Conservation (phyloP, 2,888 invertebrate species). For the Aporophyla lueneburgensis region DNA sequence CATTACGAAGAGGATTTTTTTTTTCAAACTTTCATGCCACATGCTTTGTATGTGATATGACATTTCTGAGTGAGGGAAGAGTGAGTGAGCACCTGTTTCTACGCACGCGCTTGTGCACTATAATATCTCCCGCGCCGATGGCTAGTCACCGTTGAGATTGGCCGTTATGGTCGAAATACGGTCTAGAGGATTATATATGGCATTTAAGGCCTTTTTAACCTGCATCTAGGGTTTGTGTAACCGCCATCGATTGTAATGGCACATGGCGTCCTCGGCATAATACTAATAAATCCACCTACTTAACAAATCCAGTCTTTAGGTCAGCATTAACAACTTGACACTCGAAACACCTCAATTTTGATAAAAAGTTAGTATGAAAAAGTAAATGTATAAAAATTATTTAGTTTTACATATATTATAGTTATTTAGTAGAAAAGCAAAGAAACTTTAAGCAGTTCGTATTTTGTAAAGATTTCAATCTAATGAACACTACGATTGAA, state of each 20-base stretch:
- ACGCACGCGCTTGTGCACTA: no score
- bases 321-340: slow-evolving; percentile 54
- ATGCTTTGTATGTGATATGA: background rate
- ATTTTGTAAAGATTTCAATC: slow-evolving; percentile 27
- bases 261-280: slow-evolving; percentile 25
- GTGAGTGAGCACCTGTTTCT: no score
- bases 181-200: no score
- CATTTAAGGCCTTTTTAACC: background rate
- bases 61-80: no score
- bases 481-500: slow-evolving; percentile 38
- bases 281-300: slow-evolving; percentile 66
- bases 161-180: no score
- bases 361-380: slow-evolving; percentile 19
- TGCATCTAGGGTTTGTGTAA: background rate
- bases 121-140: no score
- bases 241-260: slow-evolving; percentile 29
- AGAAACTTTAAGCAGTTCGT: slow-evolving; percentile 14
- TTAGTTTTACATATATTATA: slow-evolving; percentile 10
- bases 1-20: background rate
- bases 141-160: no score
- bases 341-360: slow-evolving; percentile 34
- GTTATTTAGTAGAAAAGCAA: slow-evolving; percentile 15
- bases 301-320: slow-evolving; percentile 73
- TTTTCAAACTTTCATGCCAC: background rate
- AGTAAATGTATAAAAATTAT: slow-evolving; percentile 9